These are phyloP conservation scores for Semicossyphus pulcher DNA, from an alignment of 2,113 vertebrate species.

Conservation along the genomic window DNA sequence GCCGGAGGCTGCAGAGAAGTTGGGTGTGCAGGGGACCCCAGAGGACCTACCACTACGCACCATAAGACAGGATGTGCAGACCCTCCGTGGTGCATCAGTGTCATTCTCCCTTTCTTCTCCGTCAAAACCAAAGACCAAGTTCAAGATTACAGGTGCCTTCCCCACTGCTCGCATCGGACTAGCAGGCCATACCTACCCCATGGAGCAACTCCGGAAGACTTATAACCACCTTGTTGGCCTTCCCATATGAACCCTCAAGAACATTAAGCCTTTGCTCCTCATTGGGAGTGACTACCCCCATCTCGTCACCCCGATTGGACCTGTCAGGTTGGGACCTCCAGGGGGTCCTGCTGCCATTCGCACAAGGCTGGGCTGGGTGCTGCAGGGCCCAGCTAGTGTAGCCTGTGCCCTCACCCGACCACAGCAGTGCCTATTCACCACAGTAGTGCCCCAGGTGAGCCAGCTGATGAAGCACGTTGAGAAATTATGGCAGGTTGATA, in stretches of 20 bases:
- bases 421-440: not conserved
- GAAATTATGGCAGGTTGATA: not conserved
- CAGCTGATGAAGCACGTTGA: not conserved
- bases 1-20: not conserved
- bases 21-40: not conserved
- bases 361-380: not conserved
- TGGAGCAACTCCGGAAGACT: not conserved
- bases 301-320: not conserved
- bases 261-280: not conserved
- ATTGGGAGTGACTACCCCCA: not conserved
- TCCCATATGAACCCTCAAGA: not conserved
- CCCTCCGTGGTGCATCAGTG: not conserved
- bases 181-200: not conserved
- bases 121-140: not conserved
- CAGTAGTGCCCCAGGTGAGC: not conserved
- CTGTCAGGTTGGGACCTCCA: not conserved
- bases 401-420: rapidly evolving
- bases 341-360: not conserved
- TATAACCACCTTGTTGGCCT: not conserved
- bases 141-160: not conserved
- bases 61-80: not conserved
- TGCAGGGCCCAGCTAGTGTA: not conserved
- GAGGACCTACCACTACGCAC: conserved; percentile 5
- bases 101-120: not conserved
- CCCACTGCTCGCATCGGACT: not conserved